Percentiles rank a stretch among this genome's conserved stretches.
phyloP scores from a whole-genome alignment of 2,797 vertebrate genomes.

The Chelonia mydas region DNA sequence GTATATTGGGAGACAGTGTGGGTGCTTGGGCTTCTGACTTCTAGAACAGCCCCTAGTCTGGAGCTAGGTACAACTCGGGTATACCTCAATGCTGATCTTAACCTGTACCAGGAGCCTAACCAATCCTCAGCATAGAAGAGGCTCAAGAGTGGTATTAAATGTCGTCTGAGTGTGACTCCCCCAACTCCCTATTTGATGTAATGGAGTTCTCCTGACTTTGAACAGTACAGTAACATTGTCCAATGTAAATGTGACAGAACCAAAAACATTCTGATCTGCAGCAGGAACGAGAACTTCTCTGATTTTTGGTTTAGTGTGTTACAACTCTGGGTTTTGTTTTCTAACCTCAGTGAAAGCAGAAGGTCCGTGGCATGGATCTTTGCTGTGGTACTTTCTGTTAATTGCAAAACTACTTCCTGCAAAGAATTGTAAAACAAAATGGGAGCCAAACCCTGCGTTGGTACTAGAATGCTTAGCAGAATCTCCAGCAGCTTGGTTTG shows the following conservation, averaged over 20 bases:
- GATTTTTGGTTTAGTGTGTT: not conserved
- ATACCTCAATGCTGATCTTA: not conserved
- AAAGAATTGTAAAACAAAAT: not conserved
- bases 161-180: not conserved
- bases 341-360: not conserved
- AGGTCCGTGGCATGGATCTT: not conserved
- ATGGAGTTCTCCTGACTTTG: not conserved
- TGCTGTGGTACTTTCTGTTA: not conserved
- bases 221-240: not conserved
- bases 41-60: not conserved
- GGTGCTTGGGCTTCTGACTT: not conserved
- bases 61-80: not conserved
- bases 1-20: not conserved
- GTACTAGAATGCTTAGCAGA: not conserved
- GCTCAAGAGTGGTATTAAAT: not conserved
- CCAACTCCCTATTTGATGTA: not conserved
- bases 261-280: not conserved
- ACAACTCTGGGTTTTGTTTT: not conserved
- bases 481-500: not conserved
- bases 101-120: not conserved
- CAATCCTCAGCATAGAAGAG: not conserved
- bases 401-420: not conserved
- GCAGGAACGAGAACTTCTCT: not conserved
- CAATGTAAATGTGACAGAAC: not conserved
- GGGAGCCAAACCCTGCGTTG: not conserved